Percentiles rank a stretch among this genome's conserved stretches.
Conservation (phyloP, 2,888 invertebrate species). For the Torymus aiolomorphi region DNA sequence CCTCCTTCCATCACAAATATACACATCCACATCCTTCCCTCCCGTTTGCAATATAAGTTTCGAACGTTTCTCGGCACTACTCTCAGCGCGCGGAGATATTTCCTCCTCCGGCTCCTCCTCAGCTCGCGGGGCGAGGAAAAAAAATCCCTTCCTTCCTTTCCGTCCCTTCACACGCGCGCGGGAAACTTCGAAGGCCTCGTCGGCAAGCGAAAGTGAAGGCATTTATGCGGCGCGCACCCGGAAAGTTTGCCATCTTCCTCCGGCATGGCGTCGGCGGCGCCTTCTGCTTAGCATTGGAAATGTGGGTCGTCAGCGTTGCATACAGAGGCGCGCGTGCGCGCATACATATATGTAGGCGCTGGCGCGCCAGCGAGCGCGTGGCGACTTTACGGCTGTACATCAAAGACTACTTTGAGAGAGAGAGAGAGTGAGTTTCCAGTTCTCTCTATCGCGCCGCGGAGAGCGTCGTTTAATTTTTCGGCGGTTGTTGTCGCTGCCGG, state of each 20-base stretch:
- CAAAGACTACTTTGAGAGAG: slow-evolving; percentile 40
- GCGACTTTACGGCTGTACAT: slow-evolving; percentile 36
- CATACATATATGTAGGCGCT: slow-evolving; percentile 14
- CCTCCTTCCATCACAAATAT: slow-evolving; percentile 9
- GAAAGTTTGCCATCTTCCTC: slow-evolving; percentile 47
- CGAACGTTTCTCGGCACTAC: neutral
- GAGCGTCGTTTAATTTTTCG: too few species aligned
- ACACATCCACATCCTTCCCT: neutral
- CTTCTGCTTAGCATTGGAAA: slow-evolving; percentile 50
- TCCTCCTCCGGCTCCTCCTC: neutral
- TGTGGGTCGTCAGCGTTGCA: slow-evolving; percentile 30
- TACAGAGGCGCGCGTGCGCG: neutral
- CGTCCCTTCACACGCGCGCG: neutral
- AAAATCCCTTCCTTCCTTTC: slow-evolving; percentile 1
- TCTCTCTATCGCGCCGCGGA: neutral
- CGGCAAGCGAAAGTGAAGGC: neutral
- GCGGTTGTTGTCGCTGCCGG: too few species aligned
- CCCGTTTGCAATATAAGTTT: slow-evolving; percentile 13
- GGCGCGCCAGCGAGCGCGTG: neutral
- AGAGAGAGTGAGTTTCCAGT: slow-evolving; percentile 1
- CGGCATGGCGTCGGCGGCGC: neutral
- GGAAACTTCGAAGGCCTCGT: slow-evolving; percentile 34
- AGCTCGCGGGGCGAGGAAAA: neutral
- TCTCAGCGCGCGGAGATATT: neutral
- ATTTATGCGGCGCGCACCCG: slow-evolving; percentile 35